phyloP scores from a whole-genome alignment of 2,888 invertebrate species.

The Psococerastis gibbosa region DNA sequence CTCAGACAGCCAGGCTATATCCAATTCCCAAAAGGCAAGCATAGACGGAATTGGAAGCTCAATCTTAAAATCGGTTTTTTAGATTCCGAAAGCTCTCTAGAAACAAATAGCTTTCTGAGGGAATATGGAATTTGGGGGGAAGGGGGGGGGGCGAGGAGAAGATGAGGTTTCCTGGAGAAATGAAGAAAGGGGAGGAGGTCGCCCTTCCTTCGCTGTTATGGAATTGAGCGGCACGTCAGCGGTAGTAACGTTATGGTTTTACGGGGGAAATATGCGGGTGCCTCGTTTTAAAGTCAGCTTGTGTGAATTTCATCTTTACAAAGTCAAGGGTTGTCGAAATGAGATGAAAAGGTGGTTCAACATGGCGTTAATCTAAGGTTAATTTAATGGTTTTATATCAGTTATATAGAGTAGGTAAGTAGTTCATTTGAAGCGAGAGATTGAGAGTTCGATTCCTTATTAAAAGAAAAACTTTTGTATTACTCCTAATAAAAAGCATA shows the following conservation, averaged over 20 bases:
- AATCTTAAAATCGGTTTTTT: constrained; percentile 11
- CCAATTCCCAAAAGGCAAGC: neutral
- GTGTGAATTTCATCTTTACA: neutral
- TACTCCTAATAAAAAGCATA: too few relatives aligned
- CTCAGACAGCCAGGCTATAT: neutral
- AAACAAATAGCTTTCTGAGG: constrained; percentile 10
- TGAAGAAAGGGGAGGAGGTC: neutral
- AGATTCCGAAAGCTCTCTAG: constrained; percentile 9
- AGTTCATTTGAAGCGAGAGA: too few relatives aligned
- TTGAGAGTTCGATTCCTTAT: too few relatives aligned
- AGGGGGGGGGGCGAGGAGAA: neutral
- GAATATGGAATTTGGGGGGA: constrained; percentile 9
- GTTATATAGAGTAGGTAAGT: too few relatives aligned
- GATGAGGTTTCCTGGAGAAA: constrained; percentile 11
- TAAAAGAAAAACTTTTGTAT: too few relatives aligned
- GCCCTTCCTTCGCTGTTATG: too few relatives aligned
- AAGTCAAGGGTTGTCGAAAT: neutral
- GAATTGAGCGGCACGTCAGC: too few relatives aligned
- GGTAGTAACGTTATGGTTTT: too few relatives aligned
- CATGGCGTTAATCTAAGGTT: neutral
- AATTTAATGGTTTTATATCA: too few relatives aligned
- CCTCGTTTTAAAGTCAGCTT: neutral
- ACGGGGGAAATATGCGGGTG: too few relatives aligned
- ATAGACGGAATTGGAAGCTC: constrained; percentile 2
- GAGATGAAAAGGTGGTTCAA: neutral